Evolutionary conservation across 2,888 invertebrate genomes (phyloP), one percentile per base, ranked within the genome.

Genomic region (Volucella zonaria): DNA sequence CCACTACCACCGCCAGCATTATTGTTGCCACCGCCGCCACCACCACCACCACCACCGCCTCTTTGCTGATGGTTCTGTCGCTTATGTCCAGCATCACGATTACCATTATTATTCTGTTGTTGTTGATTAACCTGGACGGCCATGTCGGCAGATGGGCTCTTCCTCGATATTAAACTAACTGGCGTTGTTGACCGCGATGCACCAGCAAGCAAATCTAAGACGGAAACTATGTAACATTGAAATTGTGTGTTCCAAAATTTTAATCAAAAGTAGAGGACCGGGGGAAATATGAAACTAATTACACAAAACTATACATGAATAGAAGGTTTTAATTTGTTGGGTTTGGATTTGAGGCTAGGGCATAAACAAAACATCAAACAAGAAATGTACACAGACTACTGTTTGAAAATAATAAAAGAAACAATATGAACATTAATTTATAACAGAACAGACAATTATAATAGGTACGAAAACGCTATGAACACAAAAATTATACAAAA

Each of bases 61-160:
- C 88, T 88, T 74, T 78, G 86, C 51, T 89, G 89, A 62, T 89
- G 89, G 38, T 86, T 81, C 73, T 80, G 80, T 78, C 74, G 88
- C 71, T 90, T 90, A 88, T 89, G 89, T 86, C 90, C 89, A 88
- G 90, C 91, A 90, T 91, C 91, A 89, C 91, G 91, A 89, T 89
- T 92, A 88, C 90, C 89, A 92, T 92, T 88, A 86, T 82, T 87
- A 58, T 87, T 86, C 71, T 89, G 88, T 86, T 89, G 89, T 71
- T 89, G 90, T 87, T 89, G 89, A 87, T 89, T 89, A 47, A 93
- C 95, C 93, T 97, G 97, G 58, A 95, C 95, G 86, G 96, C 95
- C 92, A 97, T 96, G 91, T 98, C 97, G 87, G 95, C 94, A 1
- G 97, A 96, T 67, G 97, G 96, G 88, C 97, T 97, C 92, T 96